Base-by-base conservation (phyloP, 2,113 vertebrate species). In the Nematolebias whitei region DNA sequence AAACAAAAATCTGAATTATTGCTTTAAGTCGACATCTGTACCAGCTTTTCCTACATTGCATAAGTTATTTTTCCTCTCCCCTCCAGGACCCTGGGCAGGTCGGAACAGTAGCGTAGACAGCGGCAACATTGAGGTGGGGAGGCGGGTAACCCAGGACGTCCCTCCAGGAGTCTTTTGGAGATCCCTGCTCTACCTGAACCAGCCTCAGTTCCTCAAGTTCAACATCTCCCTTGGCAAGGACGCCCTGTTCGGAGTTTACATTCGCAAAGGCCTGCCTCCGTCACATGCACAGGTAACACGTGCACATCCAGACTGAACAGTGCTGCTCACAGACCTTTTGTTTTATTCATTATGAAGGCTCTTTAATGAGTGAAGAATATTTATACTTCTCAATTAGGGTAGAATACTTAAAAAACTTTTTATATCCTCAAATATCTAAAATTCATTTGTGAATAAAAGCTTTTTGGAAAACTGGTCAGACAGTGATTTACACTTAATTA, bases 181-280 rank as follows among this genome's bases (percentile, higher is more conserved):
- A 62, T 94, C 96, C 52, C 95, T 98, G 88, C 95, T 99, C 59
- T 96, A 97, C 68, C 94, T 99, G 84, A 93, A 78, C 81, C 95
- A 97, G 72, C 96, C 97, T 3, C 98, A 99, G 88, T 99, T 99
- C 90, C 90, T 99, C 68, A 99, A 99, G 88, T 99, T 99, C 92
- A 99, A 99, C 91, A 98, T 99, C 74, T 98, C 98, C 66, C 92
- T 99, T 48, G 96, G 96, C 49, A 98, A 96, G 83, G 96, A 99
- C 29, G 98, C 98, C 19, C 94, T 99, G 73, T 99, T 99, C 3
- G 98, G 97, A 41, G 95, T 99, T 64, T 99, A 99, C 83, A 98
- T 98, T 65, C 91, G 98, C 90, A 98, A 97, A 82, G 96, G 97
- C 78, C 93, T 99, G 45, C 95, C 96, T 48, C 98, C 98, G 0